phyloP scores from a whole-genome alignment of 2,888 invertebrate species.

The Chesias legatella region DNA sequence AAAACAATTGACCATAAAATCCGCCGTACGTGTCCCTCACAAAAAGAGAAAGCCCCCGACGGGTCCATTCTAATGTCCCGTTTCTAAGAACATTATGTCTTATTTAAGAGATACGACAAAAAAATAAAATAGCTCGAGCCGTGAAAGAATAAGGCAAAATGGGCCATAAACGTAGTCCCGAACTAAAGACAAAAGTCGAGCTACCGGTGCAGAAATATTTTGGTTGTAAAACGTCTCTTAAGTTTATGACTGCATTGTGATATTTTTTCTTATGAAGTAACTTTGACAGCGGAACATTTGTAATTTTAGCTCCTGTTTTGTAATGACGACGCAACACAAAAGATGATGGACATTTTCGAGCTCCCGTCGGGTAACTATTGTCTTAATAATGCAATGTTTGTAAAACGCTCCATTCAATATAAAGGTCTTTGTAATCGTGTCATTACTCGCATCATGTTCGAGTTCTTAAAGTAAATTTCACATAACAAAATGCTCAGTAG shows the following conservation, averaged over 20 bases:
- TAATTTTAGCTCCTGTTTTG: slow-evolving; percentile 64
- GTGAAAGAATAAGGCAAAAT: slow-evolving; percentile 69
- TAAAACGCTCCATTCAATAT: slow-evolving; percentile 24
- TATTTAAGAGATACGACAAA: slow-evolving; percentile 74
- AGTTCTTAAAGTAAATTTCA: slow-evolving; percentile 16
- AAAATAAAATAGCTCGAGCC: slow-evolving; percentile 62
- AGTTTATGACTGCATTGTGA: slow-evolving; percentile 73
- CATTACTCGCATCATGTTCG: slow-evolving; percentile 20
- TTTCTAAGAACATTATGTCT: slow-evolving; percentile 79
- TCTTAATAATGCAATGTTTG: slow-evolving; percentile 34
- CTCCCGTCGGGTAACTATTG: slow-evolving; percentile 35
- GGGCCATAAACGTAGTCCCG: slow-evolving; percentile 61
- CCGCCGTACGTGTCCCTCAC: slow-evolving; percentile 66
- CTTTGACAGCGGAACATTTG: slow-evolving; percentile 67
- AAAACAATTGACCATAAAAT: slow-evolving; percentile 78
- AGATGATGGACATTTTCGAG: slow-evolving; percentile 37
- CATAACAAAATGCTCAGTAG: slow-evolving; percentile 5
- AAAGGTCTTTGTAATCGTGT: slow-evolving; percentile 17
- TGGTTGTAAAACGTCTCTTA: slow-evolving; percentile 63
- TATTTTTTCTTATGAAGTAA: slow-evolving; percentile 59
- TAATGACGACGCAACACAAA: slow-evolving; percentile 53
- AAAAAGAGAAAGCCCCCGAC: slow-evolving; percentile 69
- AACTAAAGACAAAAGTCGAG: slow-evolving; percentile 68
- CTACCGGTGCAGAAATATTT: slow-evolving; percentile 67
- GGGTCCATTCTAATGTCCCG: slow-evolving; percentile 69